Evolutionary conservation across 1,140 invertebrate genomes (phyloP).

Genomic region (Rhagoletis pomonella): DNA sequence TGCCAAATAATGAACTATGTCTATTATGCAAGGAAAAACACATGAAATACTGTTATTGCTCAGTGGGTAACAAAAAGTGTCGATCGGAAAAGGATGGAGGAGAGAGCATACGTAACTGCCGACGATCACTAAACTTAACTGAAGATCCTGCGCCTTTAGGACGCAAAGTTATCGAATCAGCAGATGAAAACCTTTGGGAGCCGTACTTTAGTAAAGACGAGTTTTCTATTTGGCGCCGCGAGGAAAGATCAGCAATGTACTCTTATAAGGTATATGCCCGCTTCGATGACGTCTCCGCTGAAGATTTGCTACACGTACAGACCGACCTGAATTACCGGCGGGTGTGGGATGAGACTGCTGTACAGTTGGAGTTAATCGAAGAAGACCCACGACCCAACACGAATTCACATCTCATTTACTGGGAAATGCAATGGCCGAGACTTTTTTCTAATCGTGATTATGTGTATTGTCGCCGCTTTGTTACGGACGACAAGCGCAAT

Average conservation of each 20-base stretch:
- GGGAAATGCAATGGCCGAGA: conserved; percentile 91
- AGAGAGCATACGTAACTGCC: conserved; percentile 61
- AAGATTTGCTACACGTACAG: conserved; percentile 88
- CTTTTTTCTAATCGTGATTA: conserved; percentile 92
- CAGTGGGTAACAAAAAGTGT: conserved; percentile 78
- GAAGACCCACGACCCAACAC: conserved; percentile 77
- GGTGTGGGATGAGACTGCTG: conserved; percentile 87
- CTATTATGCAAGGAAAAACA: conserved; percentile 75
- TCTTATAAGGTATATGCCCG: conserved; percentile 91
- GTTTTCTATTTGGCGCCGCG: conserved; percentile 87
- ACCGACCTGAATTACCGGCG: conserved; percentile 86
- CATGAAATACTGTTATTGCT: conserved; percentile 77
- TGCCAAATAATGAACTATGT: conserved; percentile 72
- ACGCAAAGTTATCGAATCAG: conserved; percentile 69
- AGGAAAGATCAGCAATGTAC: conserved; percentile 81
- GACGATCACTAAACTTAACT: conserved; percentile 57
- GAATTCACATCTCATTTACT: conserved; percentile 86
- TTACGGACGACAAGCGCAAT: conserved; percentile 76
- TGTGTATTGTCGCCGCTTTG: conserved; percentile 85
- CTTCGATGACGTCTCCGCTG: conserved; percentile 84
- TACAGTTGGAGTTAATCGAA: conserved; percentile 81
- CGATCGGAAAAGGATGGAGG: conserved; percentile 63
- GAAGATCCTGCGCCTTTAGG: conserved; percentile 62
- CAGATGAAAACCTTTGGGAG: conserved; percentile 80
- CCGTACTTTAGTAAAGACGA: conserved; percentile 87